Conservation (phyloP, 2,888 invertebrate species). For the Dasypolia templi region DNA sequence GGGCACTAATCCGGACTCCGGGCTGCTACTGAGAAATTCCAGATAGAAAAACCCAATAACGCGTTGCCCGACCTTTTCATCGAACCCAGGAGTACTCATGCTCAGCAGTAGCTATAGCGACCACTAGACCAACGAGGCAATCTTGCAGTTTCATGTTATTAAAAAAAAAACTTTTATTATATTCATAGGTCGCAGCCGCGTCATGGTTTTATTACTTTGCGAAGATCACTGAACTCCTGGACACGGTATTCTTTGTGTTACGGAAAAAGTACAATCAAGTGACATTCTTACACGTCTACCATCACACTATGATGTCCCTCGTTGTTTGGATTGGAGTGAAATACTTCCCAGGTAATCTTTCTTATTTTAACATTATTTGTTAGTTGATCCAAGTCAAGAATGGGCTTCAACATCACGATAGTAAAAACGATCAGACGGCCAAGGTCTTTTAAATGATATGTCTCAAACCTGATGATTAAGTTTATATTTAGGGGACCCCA, state of each 20-base stretch:
- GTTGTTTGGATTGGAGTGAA: slow-evolving; percentile 55
- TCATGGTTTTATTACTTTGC: slow-evolving; percentile 90
- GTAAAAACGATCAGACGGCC: no score
- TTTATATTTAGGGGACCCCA: neutral
- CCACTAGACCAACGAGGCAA: no score
- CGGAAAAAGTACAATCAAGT: slow-evolving; percentile 94
- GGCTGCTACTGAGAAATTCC: no score
- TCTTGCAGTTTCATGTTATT: neutral
- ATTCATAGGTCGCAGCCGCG: slow-evolving; percentile 52
- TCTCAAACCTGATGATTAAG: no score
- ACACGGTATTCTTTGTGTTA: slow-evolving; percentile 95
- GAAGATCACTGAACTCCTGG: slow-evolving; percentile 92
- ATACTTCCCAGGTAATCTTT: slow-evolving; percentile 58
- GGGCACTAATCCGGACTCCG: no score
- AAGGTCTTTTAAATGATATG: no score
- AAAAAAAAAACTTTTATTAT: neutral
- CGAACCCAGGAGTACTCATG: no score
- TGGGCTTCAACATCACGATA: no score
- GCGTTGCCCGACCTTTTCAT: no score
- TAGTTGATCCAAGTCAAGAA: no score
- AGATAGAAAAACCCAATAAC: no score
- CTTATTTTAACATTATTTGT: neutral
- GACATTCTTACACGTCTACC: slow-evolving; percentile 94
- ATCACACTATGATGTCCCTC: slow-evolving; percentile 57
- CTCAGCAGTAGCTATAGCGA: no score